phyloP scores from a whole-genome alignment of 35 echinoderm and acorn worm genomes.

The Heliocidaris erythrogramma region DNA sequence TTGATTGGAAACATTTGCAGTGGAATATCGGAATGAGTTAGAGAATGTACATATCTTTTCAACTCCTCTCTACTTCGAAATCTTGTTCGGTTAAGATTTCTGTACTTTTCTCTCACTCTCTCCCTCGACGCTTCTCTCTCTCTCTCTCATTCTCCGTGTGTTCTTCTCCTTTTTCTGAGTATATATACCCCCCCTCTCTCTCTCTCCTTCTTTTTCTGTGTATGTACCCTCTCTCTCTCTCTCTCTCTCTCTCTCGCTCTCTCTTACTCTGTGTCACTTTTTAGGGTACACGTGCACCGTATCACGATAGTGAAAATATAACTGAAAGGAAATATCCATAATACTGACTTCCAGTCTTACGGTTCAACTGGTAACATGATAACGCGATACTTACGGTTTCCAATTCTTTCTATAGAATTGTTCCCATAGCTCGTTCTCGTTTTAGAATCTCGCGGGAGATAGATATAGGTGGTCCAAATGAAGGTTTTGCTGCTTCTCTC shows the following conservation, averaged over 20 bases:
- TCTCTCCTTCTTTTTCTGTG: too few species aligned
- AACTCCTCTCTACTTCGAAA: too few species aligned
- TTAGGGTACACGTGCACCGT: neutral
- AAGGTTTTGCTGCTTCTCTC: neutral
- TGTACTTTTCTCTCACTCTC: too few species aligned
- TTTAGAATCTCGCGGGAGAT: neutral
- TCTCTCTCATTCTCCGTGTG: too few species aligned
- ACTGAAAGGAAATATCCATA: neutral
- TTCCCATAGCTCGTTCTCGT: neutral
- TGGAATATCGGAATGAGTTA: too few species aligned
- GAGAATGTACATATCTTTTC: too few species aligned
- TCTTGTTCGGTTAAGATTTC: too few species aligned
- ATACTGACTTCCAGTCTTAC: neutral
- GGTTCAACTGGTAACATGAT: constrained; percentile 10
- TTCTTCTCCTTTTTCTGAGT: neutral
- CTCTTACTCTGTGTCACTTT: neutral
- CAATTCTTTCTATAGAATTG: neutral
- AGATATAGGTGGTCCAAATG: neutral
- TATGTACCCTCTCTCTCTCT: neutral
- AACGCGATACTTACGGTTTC: neutral
- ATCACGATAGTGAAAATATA: neutral
- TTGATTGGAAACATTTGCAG: too few species aligned
- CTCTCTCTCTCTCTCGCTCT: neutral
- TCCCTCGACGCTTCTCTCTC: too few species aligned
- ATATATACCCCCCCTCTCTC: neutral